Evolutionary conservation across 2,113 vertebrate species (phyloP), one percentile per base, ranked within the genome.

Genomic region (Anolis sagrei): DNA sequence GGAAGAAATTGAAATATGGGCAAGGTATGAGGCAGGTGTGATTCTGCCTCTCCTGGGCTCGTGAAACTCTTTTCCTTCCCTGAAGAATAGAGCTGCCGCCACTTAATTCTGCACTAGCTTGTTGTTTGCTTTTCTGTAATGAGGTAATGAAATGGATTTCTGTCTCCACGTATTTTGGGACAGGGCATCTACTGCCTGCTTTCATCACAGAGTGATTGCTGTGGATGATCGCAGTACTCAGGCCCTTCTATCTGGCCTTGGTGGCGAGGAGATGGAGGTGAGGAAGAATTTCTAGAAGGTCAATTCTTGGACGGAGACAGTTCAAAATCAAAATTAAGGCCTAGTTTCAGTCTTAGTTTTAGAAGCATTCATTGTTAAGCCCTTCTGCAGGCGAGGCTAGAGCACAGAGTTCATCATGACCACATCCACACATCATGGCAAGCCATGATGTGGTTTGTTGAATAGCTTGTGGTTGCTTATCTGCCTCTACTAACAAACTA

Each of bases 1-100:
- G 91, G 91, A 86, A 93, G 87, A 91, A 90, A 91, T 92, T 90
- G 93, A 91, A 92, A 88, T 89, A 89, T 91, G 90, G 84, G 93
- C 48, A 80, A 92, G 90, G 80, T 86, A 88, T 0, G 74, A 5
- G 6, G 76, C 81, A 86, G 85, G 87, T 85, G 77, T 13, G 1
- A 10, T 78, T 51, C 81, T 0, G 5, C 83, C 85, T 90, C 90
- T 84, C 84, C 32, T 85, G 76, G 74, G 77, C 81, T 79, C 16
- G 79, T 0, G 7, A 21, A 54, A 68, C 84, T 25, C 61, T 85
- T 49, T 76, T 7, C 21, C 36, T 0, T 48, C 39, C 86, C 86
- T 3, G 14, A 11, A 54, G 70, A 61, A 13, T 0, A 54, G 34
- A 1, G 44, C 4, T 68, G 36, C 27, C 62, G 29, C 51, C 61